Base-by-base conservation (phyloP, 2,888 invertebrate species). In the Teleiodes luculella region DNA sequence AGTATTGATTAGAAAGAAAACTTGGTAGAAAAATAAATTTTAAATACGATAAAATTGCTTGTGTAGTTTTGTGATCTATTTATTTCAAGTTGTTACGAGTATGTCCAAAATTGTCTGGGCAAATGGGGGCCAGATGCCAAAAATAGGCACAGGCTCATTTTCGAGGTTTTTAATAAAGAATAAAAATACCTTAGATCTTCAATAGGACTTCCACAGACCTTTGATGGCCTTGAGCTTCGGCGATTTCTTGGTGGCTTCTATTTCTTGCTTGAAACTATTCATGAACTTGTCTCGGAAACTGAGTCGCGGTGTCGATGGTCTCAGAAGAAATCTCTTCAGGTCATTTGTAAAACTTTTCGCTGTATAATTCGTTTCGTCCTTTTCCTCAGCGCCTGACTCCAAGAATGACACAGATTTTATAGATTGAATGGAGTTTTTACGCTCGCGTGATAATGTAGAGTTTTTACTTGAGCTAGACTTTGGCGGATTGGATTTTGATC, bases 271-370 rank as follows among this genome's bases (percentile, higher is more conserved):
- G 68, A 90, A 82, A 63, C 90, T 89, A 8, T 75, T 86, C 49
- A 90, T 80, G 64, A 90, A 86, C 58, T 90, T 90, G 57, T 90
- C 89, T 2, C 86, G 78, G 35, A 90, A 68, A 62, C 89, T 90
- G 30, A 83, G 74, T 13, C 87, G 68, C 10, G 89, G 88, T 51
- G 90, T 71, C 46, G 87, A 74, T 11, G 90, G 90, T 55, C 83
- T 86, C 49, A 90, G 62, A 0, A 90, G 68, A 58, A 90, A 90
- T 73, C 80, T 83, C 66, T 90, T 90, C 58, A 90, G 64, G 61
- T 90, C 90, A 57, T 90, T 89, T 4, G 90, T 90, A 67, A 90
- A 90, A 64, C 89, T 90, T 61, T 85, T 89, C 4, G 90, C 90
- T 11, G 90, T 90, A 57, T 90, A 90, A 50, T 90, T 89, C 1